These are phyloP conservation scores for Apogon talboti DNA, from an alignment of 2,797 vertebrate genomes.

Conservation along the genomic window DNA sequence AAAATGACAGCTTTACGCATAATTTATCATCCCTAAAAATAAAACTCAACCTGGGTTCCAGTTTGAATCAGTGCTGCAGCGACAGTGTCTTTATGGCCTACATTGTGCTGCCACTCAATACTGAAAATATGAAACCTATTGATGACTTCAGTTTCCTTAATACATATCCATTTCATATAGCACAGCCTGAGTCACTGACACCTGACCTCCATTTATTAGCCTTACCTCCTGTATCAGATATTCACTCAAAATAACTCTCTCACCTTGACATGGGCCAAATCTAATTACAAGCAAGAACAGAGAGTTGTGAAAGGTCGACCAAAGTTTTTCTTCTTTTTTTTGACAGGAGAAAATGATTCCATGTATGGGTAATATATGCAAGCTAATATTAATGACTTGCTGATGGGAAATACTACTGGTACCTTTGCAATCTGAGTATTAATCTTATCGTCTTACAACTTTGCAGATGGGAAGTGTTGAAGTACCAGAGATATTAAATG, in stretches of 20 bases:
- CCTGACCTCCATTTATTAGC: conserved; percentile 36
- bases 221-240: conserved; percentile 39
- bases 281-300: conserved; percentile 35
- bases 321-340: background rate
- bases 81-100: background rate
- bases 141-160: conserved; percentile 52
- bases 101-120: conserved; percentile 11
- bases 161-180: conserved; percentile 52
- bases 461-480: too few relatives aligned
- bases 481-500: too few relatives aligned
- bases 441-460: background rate
- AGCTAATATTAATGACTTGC: too few relatives aligned
- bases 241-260: conserved; percentile 24
- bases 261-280: conserved; percentile 22
- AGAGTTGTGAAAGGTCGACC: conserved; percentile 21
- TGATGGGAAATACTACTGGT: background rate
- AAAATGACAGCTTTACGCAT: background rate
- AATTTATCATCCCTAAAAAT: conserved; percentile 10
- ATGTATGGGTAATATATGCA: background rate
- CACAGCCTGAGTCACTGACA: conserved; percentile 40
- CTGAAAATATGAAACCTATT: conserved; percentile 53
- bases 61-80: conserved; percentile 8
- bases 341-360: background rate
- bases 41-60: conserved; percentile 4
- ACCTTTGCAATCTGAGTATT: background rate